phyloP scores from a whole-genome alignment of 2,113 vertebrate genomes.

The Hucho hucho region DNA sequence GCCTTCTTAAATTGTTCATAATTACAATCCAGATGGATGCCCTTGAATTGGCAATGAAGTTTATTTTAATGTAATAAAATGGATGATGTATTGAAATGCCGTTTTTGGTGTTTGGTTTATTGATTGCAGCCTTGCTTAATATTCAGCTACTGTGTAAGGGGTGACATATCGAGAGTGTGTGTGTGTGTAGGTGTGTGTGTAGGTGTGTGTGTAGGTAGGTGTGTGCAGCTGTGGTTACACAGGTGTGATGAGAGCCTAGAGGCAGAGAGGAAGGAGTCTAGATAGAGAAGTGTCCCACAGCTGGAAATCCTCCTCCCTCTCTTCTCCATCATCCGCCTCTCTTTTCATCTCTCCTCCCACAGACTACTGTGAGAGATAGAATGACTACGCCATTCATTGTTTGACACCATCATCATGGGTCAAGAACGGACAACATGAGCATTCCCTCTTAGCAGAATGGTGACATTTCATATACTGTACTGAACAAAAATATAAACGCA shows the following conservation, averaged over 20 bases:
- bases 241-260: conserved; percentile 66
- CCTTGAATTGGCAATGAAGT: conserved; percentile 10
- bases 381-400: too few species aligned
- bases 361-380: background rate
- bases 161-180: background rate
- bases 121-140: conserved; percentile 13
- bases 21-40: conserved; percentile 17
- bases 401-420: too few species aligned
- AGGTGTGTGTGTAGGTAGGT: conserved; percentile 19
- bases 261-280: conserved; percentile 40
- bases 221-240: conserved; percentile 59
- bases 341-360: conserved; percentile 47
- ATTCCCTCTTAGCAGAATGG: conserved; percentile 5
- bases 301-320: conserved; percentile 52
- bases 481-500: too few species aligned
- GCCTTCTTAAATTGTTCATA: background rate
- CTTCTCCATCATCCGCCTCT: conserved; percentile 31
- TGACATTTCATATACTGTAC: background rate
- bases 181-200: background rate
- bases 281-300: conserved; percentile 59
- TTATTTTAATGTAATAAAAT: conserved; percentile 18
- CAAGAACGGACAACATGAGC: too few species aligned
- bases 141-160: too few species aligned
- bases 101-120: conserved; percentile 16
- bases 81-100: conserved; percentile 15